Conservation (phyloP, 2,113 vertebrate species). For the Dasyprocta punctata region DNA sequence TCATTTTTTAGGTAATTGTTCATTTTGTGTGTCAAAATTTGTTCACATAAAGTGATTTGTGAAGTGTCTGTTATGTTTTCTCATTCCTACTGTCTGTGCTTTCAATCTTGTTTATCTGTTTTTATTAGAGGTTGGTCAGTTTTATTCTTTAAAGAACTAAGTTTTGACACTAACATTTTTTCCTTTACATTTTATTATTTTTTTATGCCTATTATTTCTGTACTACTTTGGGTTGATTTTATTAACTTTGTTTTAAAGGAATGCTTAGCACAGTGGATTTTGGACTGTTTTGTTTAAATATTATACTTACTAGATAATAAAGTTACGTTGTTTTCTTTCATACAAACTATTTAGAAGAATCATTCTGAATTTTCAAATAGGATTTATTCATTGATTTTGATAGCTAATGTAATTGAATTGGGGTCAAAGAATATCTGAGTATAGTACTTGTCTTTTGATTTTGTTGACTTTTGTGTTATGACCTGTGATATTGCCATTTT, state of each 20-base stretch:
- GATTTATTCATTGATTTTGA: background rate
- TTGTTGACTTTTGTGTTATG: background rate
- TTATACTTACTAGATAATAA: background rate
- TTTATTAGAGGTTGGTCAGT: background rate
- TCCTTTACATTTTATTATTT: background rate
- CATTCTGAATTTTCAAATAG: background rate
- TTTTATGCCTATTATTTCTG: background rate
- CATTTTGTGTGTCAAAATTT: background rate
- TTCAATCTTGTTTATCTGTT: background rate
- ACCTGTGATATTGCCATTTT: background rate
- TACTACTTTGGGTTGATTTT: background rate
- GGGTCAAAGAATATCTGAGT: background rate
- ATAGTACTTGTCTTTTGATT: background rate
- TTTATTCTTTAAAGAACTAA: slow-evolving; percentile 12
- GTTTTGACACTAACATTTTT: slow-evolving; percentile 35
- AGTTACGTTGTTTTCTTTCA: background rate
- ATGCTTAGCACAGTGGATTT: background rate
- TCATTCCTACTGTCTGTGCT: background rate
- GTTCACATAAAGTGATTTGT: background rate
- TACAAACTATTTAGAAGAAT: background rate
- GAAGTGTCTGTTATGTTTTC: background rate
- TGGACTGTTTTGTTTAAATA: background rate
- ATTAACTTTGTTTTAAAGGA: slow-evolving; percentile 1
- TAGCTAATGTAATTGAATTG: background rate
- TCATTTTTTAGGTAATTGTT: slow-evolving; percentile 29